Conservation (phyloP, 2,888 invertebrate genomes). For the Macrophya annulata region DNA sequence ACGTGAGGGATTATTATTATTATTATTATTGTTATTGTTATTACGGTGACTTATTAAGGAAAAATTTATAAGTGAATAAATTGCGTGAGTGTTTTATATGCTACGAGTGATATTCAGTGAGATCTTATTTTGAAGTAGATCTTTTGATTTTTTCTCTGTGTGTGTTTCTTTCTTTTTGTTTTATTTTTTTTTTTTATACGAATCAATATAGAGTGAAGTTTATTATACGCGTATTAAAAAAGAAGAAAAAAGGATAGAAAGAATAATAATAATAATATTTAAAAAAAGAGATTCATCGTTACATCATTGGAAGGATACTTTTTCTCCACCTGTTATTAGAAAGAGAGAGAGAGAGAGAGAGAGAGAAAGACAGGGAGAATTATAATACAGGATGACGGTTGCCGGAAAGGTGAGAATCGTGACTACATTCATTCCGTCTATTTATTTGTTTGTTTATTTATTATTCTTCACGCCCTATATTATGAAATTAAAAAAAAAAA, state of each 20-base stretch:
- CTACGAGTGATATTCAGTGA: neutral
- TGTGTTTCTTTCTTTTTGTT: neutral
- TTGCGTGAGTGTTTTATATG: no score
- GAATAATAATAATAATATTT: neutral
- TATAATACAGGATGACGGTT: conserved; percentile 70
- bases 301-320: neutral
- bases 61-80: no score
- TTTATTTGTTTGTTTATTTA: conserved; percentile 12
- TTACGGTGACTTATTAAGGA: no score
- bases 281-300: neutral
- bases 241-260: neutral
- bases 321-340: neutral
- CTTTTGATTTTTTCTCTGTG: neutral
- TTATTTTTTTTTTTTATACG: neutral
- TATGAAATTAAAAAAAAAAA: neutral
- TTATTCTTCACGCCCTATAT: neutral
- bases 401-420: conserved; percentile 73
- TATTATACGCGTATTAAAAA: neutral
- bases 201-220: neutral
- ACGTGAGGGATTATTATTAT: neutral
- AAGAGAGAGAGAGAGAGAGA: conserved; percentile 34
- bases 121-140: neutral
- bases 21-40: no score
- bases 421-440: conserved; percentile 50
- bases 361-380: neutral